A percentile compares a stretch with the other conserved stretches of the same genome.
Evolutionary conservation across 2,797 vertebrate genomes (phyloP).

Genomic region (Enteromius mattozi): DNA sequence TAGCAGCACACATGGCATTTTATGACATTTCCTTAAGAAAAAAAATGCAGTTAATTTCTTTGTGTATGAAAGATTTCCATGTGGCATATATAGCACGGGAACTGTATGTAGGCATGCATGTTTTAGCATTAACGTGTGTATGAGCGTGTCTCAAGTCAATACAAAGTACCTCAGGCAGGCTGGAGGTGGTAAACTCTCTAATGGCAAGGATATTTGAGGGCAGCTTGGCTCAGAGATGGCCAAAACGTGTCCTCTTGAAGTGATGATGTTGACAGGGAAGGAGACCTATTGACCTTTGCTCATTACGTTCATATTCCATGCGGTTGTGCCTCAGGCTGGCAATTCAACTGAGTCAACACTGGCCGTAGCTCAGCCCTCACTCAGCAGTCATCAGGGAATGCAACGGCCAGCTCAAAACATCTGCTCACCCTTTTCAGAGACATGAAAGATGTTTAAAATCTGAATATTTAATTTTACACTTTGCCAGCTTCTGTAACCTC

Average conservation of each 20-base stretch:
- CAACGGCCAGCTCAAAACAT: slow-evolving; percentile 44
- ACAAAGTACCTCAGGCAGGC: slow-evolving; percentile 74
- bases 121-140: slow-evolving; percentile 14
- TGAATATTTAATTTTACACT: slow-evolving; percentile 24
- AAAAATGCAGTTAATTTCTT: neutral
- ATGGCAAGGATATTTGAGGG: slow-evolving; percentile 76
- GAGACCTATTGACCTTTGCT: slow-evolving; percentile 81
- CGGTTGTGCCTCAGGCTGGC: slow-evolving; percentile 75
- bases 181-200: slow-evolving; percentile 70
- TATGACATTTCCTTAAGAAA: neutral
- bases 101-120: slow-evolving; percentile 1
- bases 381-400: slow-evolving; percentile 57
- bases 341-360: slow-evolving; percentile 83
- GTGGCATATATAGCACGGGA: neutral
- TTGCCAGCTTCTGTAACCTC: slow-evolving; percentile 4
- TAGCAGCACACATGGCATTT: slow-evolving; percentile 5
- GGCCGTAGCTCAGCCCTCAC: slow-evolving; percentile 64
- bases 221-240: slow-evolving; percentile 66
- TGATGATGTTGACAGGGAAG: slow-evolving; percentile 81
- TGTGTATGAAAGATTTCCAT: neutral
- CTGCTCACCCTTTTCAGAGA: slow-evolving; percentile 44
- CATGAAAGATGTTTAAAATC: slow-evolving; percentile 4
- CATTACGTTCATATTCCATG: slow-evolving; percentile 79
- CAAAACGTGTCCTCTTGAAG: slow-evolving; percentile 78
- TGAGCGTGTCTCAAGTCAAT: slow-evolving; percentile 57